These are phyloP conservation scores for Bubo bubo DNA, from an alignment of 2,113 vertebrate genomes.

Conservation along the genomic window DNA sequence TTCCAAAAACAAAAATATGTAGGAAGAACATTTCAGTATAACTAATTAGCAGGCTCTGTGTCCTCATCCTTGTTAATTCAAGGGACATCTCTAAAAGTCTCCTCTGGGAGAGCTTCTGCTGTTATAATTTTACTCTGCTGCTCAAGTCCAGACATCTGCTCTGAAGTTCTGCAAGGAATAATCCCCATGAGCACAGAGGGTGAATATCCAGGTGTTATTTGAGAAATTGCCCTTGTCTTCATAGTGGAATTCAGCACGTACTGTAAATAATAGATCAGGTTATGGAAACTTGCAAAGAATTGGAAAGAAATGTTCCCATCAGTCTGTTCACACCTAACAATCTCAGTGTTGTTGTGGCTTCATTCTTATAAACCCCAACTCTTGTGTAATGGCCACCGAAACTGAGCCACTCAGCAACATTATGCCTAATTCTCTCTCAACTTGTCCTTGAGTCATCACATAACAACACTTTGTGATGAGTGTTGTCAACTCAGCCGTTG, in stretches of 20 bases:
- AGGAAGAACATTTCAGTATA: slow-evolving; percentile 54
- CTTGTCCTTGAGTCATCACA: neutral
- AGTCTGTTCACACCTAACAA: neutral
- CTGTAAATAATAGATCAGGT: neutral
- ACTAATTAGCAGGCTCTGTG: slow-evolving; percentile 45
- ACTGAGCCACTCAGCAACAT: neutral
- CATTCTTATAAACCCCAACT: neutral
- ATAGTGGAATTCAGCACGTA: neutral
- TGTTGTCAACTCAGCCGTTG: neutral
- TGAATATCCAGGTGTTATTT: neutral
- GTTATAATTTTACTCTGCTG: neutral
- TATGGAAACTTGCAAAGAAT: neutral
- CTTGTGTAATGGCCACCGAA: neutral
- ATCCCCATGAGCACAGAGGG: neutral
- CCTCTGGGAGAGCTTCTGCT: neutral
- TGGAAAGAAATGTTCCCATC: neutral
- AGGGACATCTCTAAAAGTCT: neutral
- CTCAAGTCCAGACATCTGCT: neutral
- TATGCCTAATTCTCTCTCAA: neutral
- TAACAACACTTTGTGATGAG: neutral
- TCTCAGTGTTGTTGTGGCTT: neutral
- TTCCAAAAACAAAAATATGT: slow-evolving; percentile 58
- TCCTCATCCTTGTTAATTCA: slow-evolving; percentile 33
- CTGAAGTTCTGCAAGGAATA: neutral
- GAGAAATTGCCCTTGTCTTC: neutral